Evolutionary conservation across 2,113 vertebrate species (phyloP).

Genomic region (Lota lota): DNA sequence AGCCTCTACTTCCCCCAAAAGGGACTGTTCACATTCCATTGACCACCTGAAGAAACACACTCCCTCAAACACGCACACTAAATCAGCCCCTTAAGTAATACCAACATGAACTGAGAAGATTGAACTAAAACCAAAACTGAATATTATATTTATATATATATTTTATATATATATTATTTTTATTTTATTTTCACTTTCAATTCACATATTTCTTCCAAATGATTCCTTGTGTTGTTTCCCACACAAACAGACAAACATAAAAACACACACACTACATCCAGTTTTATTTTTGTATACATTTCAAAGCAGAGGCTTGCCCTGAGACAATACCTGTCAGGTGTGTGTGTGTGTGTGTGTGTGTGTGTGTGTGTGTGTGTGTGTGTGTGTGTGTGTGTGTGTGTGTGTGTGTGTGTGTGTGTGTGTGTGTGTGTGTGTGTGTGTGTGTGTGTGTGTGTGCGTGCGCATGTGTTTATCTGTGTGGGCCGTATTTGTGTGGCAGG

Average conservation of each 20-base stretch:
- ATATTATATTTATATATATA: no score
- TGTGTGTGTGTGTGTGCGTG: conserved; percentile 6
- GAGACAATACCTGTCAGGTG: conserved; percentile 41
- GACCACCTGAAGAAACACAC: conserved; percentile 10
- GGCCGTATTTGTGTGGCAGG: conserved; percentile 29
- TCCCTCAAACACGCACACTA: neutral
- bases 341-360: conserved; percentile 21
- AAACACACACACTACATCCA: neutral
- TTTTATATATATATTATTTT: no score
- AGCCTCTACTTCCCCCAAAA: conserved; percentile 35
- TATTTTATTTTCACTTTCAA: no score
- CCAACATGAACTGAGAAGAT: no score
- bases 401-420: conserved; percentile 13
- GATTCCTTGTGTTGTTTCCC: no score
- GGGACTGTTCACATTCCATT: conserved; percentile 33
- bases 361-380: conserved; percentile 1
- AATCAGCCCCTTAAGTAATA: no score
- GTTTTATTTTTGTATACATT: conserved; percentile 5
- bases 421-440: conserved; percentile 18
- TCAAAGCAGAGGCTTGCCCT: conserved; percentile 27
- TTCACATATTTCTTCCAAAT: no score
- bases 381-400: conserved; percentile 2
- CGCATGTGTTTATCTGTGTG: neutral
- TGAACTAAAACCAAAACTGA: no score
- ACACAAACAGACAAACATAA: no score